phyloP scores from a whole-genome alignment of 2,797 vertebrate genomes.

The Pogoniulus pusillus region DNA sequence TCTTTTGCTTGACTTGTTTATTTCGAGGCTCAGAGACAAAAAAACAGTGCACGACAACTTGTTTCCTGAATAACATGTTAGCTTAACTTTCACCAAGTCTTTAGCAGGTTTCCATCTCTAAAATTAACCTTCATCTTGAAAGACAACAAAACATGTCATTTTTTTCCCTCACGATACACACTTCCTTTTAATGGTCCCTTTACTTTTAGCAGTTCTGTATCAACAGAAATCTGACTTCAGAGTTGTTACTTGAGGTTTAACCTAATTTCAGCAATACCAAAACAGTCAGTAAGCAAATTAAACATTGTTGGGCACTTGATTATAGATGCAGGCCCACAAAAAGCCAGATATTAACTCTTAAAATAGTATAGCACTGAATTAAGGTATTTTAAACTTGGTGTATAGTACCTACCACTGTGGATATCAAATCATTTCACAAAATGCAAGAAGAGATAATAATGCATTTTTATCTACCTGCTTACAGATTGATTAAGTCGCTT shows the following conservation, averaged over 20 bases:
- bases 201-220: neutral
- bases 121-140: neutral
- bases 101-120: neutral
- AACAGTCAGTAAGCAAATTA: neutral
- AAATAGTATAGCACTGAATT: neutral
- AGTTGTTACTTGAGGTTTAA: neutral
- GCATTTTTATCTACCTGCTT: neutral
- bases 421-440: neutral
- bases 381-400: neutral
- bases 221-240: neutral
- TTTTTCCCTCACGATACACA: neutral
- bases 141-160: neutral
- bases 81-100: neutral
- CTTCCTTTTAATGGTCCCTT: neutral
- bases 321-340: neutral
- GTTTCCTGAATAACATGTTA: neutral
- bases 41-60: neutral
- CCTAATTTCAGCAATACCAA: neutral
- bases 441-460: neutral
- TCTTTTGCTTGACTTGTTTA: neutral
- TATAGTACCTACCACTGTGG: neutral
- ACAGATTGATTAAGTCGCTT: neutral
- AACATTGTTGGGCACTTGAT: neutral
- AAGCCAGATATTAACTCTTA: neutral
- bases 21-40: neutral